Evolutionary conservation across 1,140 invertebrate genomes (phyloP), one percentile per base, ranked within the genome.

Genomic region (Drosophila serrata): DNA sequence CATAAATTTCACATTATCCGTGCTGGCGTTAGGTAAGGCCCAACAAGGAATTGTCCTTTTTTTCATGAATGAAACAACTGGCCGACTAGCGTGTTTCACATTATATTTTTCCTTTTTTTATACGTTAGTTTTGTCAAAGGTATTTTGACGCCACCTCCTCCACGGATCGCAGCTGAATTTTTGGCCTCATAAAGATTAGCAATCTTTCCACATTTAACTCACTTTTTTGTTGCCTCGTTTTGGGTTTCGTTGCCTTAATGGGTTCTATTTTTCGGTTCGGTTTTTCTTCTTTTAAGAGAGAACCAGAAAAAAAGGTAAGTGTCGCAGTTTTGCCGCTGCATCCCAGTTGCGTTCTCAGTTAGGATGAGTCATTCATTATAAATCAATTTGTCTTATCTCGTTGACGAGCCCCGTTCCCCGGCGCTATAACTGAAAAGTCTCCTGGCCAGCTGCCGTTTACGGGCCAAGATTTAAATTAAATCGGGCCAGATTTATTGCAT

Each of bases 381-480:
- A 88, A 88, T 88, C 81, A 90, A 88, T 81, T 90, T 85, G 81
- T 67, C 60, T 90, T 85, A 90, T 90, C 85, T 63, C 63, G 42
- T 39, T 72, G 72, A 80, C 62, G 79, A 84, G 67, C 51, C 61
- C 59, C 64, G 15, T 39, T 27, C 19, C 19, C 29, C 33, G 59
- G 59, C 65, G 67, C 62, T 49, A 51, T 19, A 17, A 33, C 15
- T 27, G n/a, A 59, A 46, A 31, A 43, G 70, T 64, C 49, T n/a
- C 72, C 78, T 24, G 56, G 43, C 46, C 53, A 45, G 73, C 81
- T 84, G 81, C 73, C 37, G 77, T 73, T 75, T 42, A 69, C 77
- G 57, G 59, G 24, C 37, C 29, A 29, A 13, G 15, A 49, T 8
- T 33, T 35, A 33, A 53, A 53, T 53, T 35, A 53, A 53, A 35